Evolutionary conservation across 2,113 vertebrate species (phyloP), one percentile per base, ranked within the genome.

Genomic region (Callorhinus ursinus): DNA sequence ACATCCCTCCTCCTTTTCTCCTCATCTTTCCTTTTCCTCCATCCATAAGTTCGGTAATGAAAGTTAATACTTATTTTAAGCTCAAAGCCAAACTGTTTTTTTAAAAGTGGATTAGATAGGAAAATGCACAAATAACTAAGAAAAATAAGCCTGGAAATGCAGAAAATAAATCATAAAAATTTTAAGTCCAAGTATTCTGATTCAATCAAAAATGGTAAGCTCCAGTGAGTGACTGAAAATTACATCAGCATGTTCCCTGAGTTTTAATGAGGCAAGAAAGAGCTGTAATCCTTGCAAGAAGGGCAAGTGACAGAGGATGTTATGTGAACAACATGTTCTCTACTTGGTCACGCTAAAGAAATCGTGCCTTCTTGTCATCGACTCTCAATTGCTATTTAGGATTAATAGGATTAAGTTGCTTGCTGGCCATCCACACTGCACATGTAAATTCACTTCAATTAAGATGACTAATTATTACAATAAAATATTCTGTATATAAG

Each of bases 211-310:
- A 93, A 90, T 39, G 39, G 24, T 51, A 59, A 95, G 53, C 46
- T 90, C 72, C 14, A 98, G 42, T 13, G 93, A 90, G 96, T 97
- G 95, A 92, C 39, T 98, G 97, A 76, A 96, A 97, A 93, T 87
- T 76, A 24, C 61, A 92, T 53, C 88, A 95, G 88, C 90, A 81
- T 96, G 5, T 88, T 88, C 79, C 19, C 93, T 65, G 74, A 55
- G 82, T 77, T 97, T 97, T 98, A 98, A 88, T 97, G 96, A 98
- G 85, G 14, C 97, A 96, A 96, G 86, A 36, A 95, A 90, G 72
- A 95, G 15, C 24, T 96, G 19, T 65, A 92, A 96, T 97, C 76
- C 87, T 59, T 92, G 84, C 86, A 97, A 85, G 80, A 98, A 96
- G 85, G 84, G 1, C 61, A 69, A 53, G 46, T 80, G 31, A 63